Conservation (phyloP, 2,888 invertebrate genomes). For the Actias luna region DNA sequence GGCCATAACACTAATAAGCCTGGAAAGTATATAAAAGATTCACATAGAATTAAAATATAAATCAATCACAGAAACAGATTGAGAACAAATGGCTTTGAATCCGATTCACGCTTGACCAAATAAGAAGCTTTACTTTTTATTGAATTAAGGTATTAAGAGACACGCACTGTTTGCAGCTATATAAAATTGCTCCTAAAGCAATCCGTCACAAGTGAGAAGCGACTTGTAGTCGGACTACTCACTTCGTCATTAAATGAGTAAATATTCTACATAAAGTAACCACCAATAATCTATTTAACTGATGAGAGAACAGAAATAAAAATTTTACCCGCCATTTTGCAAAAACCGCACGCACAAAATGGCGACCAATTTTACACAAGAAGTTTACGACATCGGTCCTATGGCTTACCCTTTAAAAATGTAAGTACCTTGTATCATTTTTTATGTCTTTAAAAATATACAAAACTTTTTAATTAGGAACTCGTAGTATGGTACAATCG, state of each 20-base stretch:
- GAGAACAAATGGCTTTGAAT: constrained; percentile 56
- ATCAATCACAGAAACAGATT: constrained; percentile 54
- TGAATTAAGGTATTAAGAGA: constrained; percentile 79
- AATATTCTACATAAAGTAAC: constrained; percentile 25
- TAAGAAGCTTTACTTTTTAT: constrained; percentile 79
- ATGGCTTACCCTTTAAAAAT: constrained; percentile 72
- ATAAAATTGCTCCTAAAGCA: constrained; percentile 56
- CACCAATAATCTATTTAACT: constrained; percentile 22
- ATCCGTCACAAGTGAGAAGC: constrained; percentile 76
- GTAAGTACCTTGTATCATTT: constrained; percentile 49
- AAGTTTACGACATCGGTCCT: constrained; percentile 52
- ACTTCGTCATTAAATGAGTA: constrained; percentile 66
- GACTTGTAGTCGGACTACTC: constrained; percentile 79
- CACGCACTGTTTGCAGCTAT: constrained; percentile 71
- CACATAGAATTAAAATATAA: constrained; percentile 23
- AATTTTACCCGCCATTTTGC: constrained; percentile 50
- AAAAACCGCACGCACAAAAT: constrained; percentile 55
- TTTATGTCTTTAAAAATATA: neutral
- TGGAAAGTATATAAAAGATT: neutral
- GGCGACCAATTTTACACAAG: constrained; percentile 64
- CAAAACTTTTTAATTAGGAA: neutral
- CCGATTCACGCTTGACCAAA: constrained; percentile 71
- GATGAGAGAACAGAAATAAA: constrained; percentile 12
- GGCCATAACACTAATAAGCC: too few species aligned
- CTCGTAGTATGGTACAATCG: neutral